Evolutionary conservation across 2,888 invertebrate species (phyloP), one percentile per base, ranked within the genome.

Genomic region (Aphidoletes aphidimyza): DNA sequence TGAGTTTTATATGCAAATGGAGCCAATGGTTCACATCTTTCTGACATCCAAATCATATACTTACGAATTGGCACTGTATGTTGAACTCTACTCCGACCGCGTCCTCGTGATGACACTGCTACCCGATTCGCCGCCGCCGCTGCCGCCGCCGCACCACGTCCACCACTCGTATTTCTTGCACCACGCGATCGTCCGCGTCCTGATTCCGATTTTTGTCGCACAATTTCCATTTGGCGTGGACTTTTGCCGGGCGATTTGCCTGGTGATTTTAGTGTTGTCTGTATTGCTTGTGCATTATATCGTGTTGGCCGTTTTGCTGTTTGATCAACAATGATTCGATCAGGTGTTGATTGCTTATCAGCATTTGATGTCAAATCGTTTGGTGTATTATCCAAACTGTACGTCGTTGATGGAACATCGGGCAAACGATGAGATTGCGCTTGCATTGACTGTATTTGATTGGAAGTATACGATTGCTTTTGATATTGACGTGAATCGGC

Each of bases 241-340:
- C 94, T 94, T 88, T 94, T 94, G 22, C 92, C 93, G 0, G 93
- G 93, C 22, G 93, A 93, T 87, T 94, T 94, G 0, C 93, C 93
- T 0, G 94, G 94, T 0, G 94, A 94, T 89, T 95, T 93, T 78
- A 91, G 91, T 85, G 26, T 26, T 54, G 42, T 83, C 39, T 87
- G 87, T 81, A 69, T n/a, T 11, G 30, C 8, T 49, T 84, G 84
- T 49, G 69, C 54, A 0, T 37, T 83, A n/a, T 30, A 84, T 19
- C 85, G 54, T 9, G 84, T 85, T 47, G 85, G 39, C 0, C 85
- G 47, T 83, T 69, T 84, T 9, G 81, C 22, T 36, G 47, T 26
- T 17, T 83, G 39, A 2, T 83, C 83, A 17, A 11, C 11, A 30
- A 36, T 26, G 39, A 1, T 42, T 37, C 54, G 54, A 0, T 84